A percentile compares a stretch with the other conserved stretches of the same genome.
phyloP scores from a whole-genome alignment of 2,113 vertebrate species.

The Atractosteus spatula region DNA sequence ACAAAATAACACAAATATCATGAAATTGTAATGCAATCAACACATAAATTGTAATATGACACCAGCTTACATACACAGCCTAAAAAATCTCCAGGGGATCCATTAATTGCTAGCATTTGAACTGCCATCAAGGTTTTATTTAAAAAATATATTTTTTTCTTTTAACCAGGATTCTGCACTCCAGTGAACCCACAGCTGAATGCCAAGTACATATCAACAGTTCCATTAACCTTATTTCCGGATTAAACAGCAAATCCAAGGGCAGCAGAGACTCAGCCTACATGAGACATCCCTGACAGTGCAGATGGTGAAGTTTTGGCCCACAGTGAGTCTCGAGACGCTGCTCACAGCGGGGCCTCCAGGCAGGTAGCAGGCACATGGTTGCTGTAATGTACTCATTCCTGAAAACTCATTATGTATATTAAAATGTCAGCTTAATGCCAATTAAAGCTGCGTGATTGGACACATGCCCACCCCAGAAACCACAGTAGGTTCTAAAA shows the following conservation, averaged over 20 bases:
- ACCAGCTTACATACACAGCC: too few species aligned
- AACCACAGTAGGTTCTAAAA: not conserved
- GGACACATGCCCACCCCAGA: not conserved
- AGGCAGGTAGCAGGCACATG: not conserved
- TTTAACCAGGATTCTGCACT: too few species aligned
- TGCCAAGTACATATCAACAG: too few species aligned
- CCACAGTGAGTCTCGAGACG: not conserved
- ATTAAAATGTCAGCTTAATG: constrained; percentile 4
- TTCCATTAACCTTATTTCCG: too few species aligned
- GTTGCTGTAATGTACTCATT: not conserved
- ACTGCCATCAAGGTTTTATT: too few species aligned
- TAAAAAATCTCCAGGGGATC: too few species aligned
- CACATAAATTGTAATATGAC: too few species aligned
- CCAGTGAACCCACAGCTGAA: too few species aligned
- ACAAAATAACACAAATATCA: too few species aligned
- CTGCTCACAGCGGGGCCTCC: not conserved
- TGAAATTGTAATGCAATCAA: too few species aligned
- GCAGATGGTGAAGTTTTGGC: not conserved
- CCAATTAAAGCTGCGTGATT: not conserved
- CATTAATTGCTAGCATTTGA: too few species aligned
- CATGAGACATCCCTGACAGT: not conserved
- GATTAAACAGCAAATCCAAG: not conserved
- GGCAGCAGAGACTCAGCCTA: not conserved
- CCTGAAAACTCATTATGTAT: constrained; percentile 1
- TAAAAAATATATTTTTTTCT: too few species aligned